These are phyloP conservation scores for Allobates femoralis DNA, from an alignment of 2,797 vertebrate species.

Conservation along the genomic window DNA sequence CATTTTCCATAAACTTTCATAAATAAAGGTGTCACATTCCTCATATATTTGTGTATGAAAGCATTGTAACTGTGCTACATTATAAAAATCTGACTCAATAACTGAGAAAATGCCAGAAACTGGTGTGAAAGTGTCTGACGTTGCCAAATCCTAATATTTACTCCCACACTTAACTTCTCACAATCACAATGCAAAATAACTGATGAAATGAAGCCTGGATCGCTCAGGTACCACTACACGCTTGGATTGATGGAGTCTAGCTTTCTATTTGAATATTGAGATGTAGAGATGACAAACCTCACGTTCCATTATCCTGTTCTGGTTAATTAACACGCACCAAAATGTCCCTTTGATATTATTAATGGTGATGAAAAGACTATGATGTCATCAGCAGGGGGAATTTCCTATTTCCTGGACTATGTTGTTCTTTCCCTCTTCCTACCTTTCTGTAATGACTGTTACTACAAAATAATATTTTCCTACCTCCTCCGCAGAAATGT, in stretches of 20 bases:
- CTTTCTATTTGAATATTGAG: not conserved
- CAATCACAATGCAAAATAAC: not conserved
- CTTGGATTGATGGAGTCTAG: not conserved
- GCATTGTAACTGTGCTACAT: not conserved
- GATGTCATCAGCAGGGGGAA: conserved; percentile 44
- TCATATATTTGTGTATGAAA: not conserved
- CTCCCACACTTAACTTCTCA: not conserved
- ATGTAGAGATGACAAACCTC: not conserved
- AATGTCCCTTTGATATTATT: conserved; percentile 33
- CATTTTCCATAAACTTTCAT: not conserved
- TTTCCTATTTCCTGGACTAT: conserved; percentile 61
- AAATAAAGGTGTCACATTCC: conserved; percentile 4
- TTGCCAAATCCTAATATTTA: conserved; percentile 5
- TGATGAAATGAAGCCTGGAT: not conserved
- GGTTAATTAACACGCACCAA: conserved; percentile 15
- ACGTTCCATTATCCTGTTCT: not conserved
- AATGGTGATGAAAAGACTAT: conserved; percentile 45
- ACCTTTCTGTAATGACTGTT: not conserved
- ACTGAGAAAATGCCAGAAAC: conserved; percentile 12
- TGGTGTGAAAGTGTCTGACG: not conserved
- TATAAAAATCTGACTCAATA: not conserved
- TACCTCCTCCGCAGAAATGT: not conserved
- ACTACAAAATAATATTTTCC: conserved; percentile 55
- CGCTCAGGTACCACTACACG: not conserved
- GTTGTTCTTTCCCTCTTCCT: conserved; percentile 61